Percentiles rank a stretch among this genome's conserved stretches.
Evolutionary conservation across 2,113 vertebrate genomes (phyloP).

Genomic region (Aldabrachelys gigantea): DNA sequence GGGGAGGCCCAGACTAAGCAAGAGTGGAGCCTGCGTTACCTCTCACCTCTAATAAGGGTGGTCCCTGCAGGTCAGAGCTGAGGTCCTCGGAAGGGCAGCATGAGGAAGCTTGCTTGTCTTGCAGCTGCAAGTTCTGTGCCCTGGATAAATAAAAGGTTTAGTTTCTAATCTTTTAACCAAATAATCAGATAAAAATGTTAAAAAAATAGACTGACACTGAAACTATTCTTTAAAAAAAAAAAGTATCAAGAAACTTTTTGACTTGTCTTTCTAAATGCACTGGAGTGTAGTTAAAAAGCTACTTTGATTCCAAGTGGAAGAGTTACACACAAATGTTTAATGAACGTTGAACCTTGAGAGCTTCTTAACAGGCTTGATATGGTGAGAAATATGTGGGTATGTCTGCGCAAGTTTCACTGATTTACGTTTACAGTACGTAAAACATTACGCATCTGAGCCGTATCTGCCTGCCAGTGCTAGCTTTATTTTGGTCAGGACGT

Average conservation of each 20-base stretch:
- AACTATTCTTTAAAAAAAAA: not conserved
- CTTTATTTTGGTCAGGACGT: constrained; percentile 43
- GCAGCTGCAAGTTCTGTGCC: constrained; percentile 34
- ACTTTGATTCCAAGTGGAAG: not conserved
- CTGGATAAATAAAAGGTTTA: constrained; percentile 56
- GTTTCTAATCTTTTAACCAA: constrained; percentile 71
- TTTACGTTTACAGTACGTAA: constrained; percentile 52
- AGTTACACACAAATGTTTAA: constrained; percentile 11
- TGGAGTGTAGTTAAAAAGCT: constrained; percentile 10
- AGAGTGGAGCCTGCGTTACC: constrained; percentile 7
- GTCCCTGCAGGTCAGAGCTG: constrained; percentile 51
- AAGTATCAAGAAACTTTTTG: not conserved
- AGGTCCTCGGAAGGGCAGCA: constrained; percentile 32
- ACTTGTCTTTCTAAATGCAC: not conserved
- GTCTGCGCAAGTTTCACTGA: constrained; percentile 14
- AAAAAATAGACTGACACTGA: not conserved
- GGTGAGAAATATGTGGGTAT: not conserved
- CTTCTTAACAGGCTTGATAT: constrained; percentile 7
- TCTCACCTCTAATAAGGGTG: constrained; percentile 39
- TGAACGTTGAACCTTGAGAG: not conserved
- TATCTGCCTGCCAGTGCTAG: constrained; percentile 37
- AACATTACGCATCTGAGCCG: constrained; percentile 29
- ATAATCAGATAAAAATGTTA: constrained; percentile 56
- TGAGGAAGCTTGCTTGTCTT: not conserved
- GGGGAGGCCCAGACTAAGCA: not conserved